Evolutionary conservation across 2,113 vertebrate genomes (phyloP).

Genomic region (Azemiops feae): DNA sequence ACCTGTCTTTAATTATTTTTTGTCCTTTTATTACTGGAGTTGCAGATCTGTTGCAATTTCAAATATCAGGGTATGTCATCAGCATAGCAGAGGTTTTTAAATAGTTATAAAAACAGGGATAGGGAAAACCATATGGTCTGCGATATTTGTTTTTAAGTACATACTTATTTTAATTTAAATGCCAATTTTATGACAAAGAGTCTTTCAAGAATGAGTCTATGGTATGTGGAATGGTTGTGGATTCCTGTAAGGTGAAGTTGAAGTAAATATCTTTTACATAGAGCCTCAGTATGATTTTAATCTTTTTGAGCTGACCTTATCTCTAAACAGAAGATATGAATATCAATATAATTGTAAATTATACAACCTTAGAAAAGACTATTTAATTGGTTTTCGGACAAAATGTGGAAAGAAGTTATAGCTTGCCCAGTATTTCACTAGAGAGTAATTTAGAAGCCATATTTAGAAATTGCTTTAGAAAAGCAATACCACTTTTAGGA

Average conservation of each 20-base stretch:
- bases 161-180: background rate
- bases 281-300: background rate
- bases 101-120: background rate
- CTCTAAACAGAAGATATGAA: constrained; percentile 41
- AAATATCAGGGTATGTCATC: background rate
- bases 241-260: background rate
- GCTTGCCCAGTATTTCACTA: constrained; percentile 53
- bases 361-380: background rate
- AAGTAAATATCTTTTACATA: constrained; percentile 17
- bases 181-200: constrained; percentile 29
- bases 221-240: background rate
- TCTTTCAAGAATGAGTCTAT: constrained; percentile 24
- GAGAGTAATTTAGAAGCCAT: constrained; percentile 62
- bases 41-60: background rate
- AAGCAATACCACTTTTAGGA: constrained; percentile 55
- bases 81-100: background rate
- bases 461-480: constrained; percentile 53
- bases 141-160: background rate
- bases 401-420: constrained; percentile 14
- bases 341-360: constrained; percentile 27
- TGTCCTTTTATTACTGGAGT: background rate
- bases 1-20: background rate
- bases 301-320: constrained; percentile 36
- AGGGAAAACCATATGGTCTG: background rate
- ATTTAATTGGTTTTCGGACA: constrained; percentile 14